Conservation (phyloP, 64 coral and sea anemone species). For the Exaiptasia diaphana region DNA sequence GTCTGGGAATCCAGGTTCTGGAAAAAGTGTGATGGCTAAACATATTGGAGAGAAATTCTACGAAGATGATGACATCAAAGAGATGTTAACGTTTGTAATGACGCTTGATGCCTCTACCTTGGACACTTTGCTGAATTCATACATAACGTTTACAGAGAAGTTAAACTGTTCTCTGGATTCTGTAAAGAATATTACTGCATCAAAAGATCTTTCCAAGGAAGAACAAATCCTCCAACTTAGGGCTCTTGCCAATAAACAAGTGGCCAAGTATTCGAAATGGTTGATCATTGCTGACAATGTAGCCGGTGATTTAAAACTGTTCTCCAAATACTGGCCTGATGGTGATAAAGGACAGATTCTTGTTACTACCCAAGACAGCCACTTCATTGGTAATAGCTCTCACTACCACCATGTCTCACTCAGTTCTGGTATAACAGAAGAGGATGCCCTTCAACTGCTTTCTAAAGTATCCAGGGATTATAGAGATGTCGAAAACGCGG, state of each 20-base stretch:
- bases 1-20: conserved; percentile 6
- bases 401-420: not conserved
- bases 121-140: conserved; percentile 21
- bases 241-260: not conserved
- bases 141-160: conserved; percentile 9
- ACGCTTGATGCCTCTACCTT: conserved; percentile 13
- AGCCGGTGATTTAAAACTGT: not conserved
- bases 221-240: not conserved
- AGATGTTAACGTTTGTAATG: not conserved
- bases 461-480: not conserved
- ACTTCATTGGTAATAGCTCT: not conserved
- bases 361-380: not conserved
- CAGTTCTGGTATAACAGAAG: not conserved
- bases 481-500: not conserved
- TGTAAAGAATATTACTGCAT: not conserved
- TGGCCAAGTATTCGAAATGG: not conserved
- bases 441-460: not conserved
- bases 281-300: conserved; percentile 5
- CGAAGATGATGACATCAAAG: not conserved
- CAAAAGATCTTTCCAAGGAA: too few species aligned
- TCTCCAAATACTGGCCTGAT: not conserved
- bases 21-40: not conserved
- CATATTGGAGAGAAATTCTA: conserved; percentile 21
- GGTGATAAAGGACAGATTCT: conserved; percentile 17
- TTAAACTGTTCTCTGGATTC: conserved; percentile 10